Evolutionary conservation across 1,140 invertebrate genomes (phyloP).

Genomic region (Plectus sambesii): DNA sequence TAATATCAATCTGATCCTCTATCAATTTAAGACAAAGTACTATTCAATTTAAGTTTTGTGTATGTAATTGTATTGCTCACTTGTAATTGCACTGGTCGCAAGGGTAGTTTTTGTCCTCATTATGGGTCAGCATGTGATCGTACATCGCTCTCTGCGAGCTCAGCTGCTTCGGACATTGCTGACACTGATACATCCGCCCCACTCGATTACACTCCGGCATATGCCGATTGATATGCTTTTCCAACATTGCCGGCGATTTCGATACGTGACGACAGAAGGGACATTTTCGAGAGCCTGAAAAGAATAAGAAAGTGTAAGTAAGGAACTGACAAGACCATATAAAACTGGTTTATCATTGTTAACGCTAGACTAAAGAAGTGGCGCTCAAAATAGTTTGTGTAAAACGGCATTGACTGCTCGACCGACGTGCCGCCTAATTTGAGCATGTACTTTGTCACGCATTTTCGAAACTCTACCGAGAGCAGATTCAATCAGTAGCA

Average conservation of each 20-base stretch:
- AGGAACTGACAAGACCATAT: too few relatives aligned
- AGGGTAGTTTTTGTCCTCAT: neutral
- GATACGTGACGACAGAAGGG: slow-evolving; percentile 43
- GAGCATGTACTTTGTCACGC: neutral
- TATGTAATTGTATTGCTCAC: too few relatives aligned
- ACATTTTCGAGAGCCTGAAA: slow-evolving; percentile 41
- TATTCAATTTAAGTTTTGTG: too few relatives aligned
- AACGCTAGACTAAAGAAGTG: neutral
- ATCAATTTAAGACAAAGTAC: too few relatives aligned
- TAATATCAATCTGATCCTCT: too few relatives aligned
- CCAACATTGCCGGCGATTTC: slow-evolving; percentile 42
- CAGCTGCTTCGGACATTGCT: slow-evolving; percentile 8
- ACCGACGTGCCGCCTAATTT: neutral
- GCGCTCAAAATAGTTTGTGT: neutral
- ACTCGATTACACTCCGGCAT: slow-evolving; percentile 33
- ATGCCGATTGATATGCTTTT: slow-evolving; percentile 39
- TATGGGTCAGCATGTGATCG: slow-evolving; percentile 11
- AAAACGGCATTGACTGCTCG: neutral
- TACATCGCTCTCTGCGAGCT: slow-evolving; percentile 11
- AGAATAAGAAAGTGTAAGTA: too few relatives aligned
- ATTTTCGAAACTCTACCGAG: neutral
- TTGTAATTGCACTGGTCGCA: slow-evolving; percentile 27
- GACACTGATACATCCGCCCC: slow-evolving; percentile 18
- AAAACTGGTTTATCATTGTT: neutral
- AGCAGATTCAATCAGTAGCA: neutral